Conservation (phyloP, 2,888 invertebrate genomes). For the Phoenoteleia sp. region DNA sequence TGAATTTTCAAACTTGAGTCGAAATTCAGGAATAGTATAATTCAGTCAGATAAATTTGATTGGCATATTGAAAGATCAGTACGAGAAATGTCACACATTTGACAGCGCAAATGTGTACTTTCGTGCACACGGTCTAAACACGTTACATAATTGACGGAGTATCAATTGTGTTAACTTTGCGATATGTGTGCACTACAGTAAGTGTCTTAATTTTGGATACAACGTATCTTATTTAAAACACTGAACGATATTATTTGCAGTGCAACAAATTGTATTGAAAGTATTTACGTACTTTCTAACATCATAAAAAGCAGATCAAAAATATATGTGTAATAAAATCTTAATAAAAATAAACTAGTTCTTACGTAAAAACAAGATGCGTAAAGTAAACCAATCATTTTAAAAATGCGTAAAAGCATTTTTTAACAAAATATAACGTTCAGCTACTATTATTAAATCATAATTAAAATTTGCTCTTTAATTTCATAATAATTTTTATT, state of each 20-base stretch:
- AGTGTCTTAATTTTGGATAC: slow-evolving; percentile 1
- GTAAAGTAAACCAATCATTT: too few relatives aligned
- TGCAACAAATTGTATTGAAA: not conserved
- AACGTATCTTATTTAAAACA: too few relatives aligned
- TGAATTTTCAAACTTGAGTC: not conserved
- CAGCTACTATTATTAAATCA: too few relatives aligned
- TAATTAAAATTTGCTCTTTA: too few relatives aligned
- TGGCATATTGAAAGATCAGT: not conserved
- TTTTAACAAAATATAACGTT: too few relatives aligned
- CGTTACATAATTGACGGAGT: slow-evolving; percentile 6
- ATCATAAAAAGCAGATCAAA: slow-evolving; percentile 43
- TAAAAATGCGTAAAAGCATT: too few relatives aligned
- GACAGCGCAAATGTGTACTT: slow-evolving; percentile 20
- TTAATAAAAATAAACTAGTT: slow-evolving; percentile 21
- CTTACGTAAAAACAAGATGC: too few relatives aligned
- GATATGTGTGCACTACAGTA: too few relatives aligned
- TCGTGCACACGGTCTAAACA: not conserved
- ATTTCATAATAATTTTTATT: too few relatives aligned
- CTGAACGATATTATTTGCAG: too few relatives aligned
- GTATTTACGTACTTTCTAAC: slow-evolving; percentile 10
- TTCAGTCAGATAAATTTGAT: slow-evolving; percentile 21
- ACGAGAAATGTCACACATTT: slow-evolving; percentile 29
- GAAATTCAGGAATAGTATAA: slow-evolving; percentile 5
- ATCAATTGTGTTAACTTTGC: slow-evolving; percentile 23
- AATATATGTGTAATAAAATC: slow-evolving; percentile 32